Evolutionary conservation across 1,140 invertebrate species (phyloP).

Genomic region (Ericerus pela): DNA sequence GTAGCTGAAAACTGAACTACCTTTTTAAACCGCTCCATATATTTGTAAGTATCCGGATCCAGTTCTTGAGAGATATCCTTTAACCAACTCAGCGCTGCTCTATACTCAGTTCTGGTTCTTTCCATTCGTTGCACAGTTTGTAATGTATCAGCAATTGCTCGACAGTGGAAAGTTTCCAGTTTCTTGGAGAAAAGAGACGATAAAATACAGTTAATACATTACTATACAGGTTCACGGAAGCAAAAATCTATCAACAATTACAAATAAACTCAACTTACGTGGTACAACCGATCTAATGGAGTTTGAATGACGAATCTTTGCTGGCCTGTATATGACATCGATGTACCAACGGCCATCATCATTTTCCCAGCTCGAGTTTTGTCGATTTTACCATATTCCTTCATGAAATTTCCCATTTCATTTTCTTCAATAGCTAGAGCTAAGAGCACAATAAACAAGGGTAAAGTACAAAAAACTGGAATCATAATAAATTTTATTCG

Average conservation of each 20-base stretch:
- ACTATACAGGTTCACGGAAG: background rate
- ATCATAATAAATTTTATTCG: background rate
- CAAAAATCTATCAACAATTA: background rate
- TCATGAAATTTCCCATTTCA: constrained; percentile 83
- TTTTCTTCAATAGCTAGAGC: constrained; percentile 89
- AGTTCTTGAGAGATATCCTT: constrained; percentile 90
- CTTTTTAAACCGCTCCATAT: constrained; percentile 90
- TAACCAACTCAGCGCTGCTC: constrained; percentile 96
- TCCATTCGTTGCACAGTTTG: constrained; percentile 88
- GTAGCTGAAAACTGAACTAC: constrained; percentile 32
- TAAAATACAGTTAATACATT: background rate
- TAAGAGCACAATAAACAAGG: constrained; percentile 27
- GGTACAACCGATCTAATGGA: constrained; percentile 77
- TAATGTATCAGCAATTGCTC: constrained; percentile 86
- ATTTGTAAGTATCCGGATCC: constrained; percentile 90
- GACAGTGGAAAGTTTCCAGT: constrained; percentile 87
- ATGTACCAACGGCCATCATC: constrained; percentile 86
- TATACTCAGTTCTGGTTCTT: constrained; percentile 86
- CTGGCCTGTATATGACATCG: constrained; percentile 86
- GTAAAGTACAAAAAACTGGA: background rate
- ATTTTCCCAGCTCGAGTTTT: constrained; percentile 80
- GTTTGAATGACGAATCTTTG: constrained; percentile 74
- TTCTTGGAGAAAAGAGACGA: constrained; percentile 38
- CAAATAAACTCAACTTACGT: too few relatives aligned
- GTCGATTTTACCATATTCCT: constrained; percentile 81